Percentiles rank a stretch among this genome's conserved stretches.
phyloP scores from a whole-genome alignment of 1,140 invertebrate genomes.

The Eriosoma lanigerum region DNA sequence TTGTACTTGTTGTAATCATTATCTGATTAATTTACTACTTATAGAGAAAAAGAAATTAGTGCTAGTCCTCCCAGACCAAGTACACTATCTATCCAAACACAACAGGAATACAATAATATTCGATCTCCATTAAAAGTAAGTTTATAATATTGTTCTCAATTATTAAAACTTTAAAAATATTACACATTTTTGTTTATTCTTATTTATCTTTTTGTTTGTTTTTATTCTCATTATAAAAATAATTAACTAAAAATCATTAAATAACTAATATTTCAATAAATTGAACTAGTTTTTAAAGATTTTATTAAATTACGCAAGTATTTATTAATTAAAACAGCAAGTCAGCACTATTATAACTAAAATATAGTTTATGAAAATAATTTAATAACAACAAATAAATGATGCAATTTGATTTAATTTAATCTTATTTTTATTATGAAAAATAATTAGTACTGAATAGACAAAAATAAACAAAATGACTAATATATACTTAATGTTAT shows the following conservation, averaged over 20 bases:
- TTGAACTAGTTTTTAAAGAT: neutral
- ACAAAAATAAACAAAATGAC: neutral
- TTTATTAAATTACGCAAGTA: neutral
- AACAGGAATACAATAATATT: constrained; percentile 38
- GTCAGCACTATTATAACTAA: neutral
- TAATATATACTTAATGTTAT: too few species aligned
- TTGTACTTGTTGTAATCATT: neutral
- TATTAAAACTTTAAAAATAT: neutral
- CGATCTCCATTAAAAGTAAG: constrained; percentile 57
- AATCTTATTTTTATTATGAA: neutral
- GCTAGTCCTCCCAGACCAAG: constrained; percentile 69
- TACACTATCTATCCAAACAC: constrained; percentile 65
- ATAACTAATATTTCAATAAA: neutral
- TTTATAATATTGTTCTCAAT: constrained; percentile 52
- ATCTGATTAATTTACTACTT: neutral
- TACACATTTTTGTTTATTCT: too few species aligned
- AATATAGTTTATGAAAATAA: neutral
- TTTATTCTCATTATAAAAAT: too few species aligned
- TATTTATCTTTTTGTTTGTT: too few species aligned
- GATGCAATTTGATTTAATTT: neutral
- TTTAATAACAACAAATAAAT: neutral
- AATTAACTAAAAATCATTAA: too few species aligned
- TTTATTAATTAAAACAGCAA: neutral
- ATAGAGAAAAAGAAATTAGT: constrained; percentile 53
- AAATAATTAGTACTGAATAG: neutral